These are phyloP conservation scores for Mormyrops boulengeri DNA, from an alignment of 2,797 vertebrate species.

Conservation along the genomic window DNA sequence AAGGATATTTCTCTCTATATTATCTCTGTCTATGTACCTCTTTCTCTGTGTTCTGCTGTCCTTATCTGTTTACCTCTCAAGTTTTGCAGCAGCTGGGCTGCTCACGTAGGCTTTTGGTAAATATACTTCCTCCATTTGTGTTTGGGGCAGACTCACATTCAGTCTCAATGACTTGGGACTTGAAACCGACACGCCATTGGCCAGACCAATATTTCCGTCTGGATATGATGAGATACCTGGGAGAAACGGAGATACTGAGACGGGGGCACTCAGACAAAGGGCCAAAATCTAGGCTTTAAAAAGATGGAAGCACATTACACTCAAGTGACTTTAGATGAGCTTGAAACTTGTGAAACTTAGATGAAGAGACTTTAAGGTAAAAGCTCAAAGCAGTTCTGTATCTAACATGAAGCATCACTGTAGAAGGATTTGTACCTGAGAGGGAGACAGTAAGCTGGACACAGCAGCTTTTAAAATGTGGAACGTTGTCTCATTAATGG, in stretches of 20 bases:
- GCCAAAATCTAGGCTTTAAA: neutral
- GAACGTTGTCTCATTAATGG: neutral
- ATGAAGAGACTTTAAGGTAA: neutral
- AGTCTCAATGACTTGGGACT: slow-evolving; percentile 21
- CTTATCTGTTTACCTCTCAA: neutral
- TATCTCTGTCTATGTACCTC: neutral
- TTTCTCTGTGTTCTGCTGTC: neutral
- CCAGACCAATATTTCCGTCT: neutral
- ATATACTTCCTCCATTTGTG: slow-evolving; percentile 30
- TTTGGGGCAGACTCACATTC: neutral
- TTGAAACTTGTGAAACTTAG: neutral
- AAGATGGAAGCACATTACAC: neutral
- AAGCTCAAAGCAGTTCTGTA: neutral
- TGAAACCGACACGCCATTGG: slow-evolving; percentile 23
- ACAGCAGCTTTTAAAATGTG: neutral
- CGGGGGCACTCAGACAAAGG: neutral
- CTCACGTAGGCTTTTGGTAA: slow-evolving; percentile 28
- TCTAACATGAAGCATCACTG: neutral
- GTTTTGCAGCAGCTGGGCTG: slow-evolving; percentile 23
- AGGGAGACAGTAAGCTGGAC: neutral
- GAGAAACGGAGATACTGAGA: neutral
- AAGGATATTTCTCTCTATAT: neutral
- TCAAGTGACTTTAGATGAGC: neutral
- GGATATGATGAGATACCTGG: slow-evolving; percentile 17
- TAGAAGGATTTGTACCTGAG: neutral